Conservation (phyloP, 1,140 invertebrate genomes). For the Drosophila bifasciata region DNA sequence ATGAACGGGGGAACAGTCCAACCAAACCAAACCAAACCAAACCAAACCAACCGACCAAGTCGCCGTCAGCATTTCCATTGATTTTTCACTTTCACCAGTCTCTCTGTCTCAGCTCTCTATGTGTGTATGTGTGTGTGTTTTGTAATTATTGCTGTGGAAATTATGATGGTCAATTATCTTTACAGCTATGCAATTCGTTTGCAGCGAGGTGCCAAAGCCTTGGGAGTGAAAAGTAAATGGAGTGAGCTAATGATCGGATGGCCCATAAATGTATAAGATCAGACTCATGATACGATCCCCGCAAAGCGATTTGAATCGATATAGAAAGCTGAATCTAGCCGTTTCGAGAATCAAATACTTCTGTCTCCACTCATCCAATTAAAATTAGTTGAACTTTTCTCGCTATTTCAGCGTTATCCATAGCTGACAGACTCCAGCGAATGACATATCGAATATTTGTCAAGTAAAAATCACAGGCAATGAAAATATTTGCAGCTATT, state of each 20-base stretch:
- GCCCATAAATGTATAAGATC: not conserved
- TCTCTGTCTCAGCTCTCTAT: not conserved
- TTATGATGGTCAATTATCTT: conserved; percentile 68
- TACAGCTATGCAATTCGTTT: conserved; percentile 22
- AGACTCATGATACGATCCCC: not conserved
- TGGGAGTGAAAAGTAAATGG: conserved; percentile 5
- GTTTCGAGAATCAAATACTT: not conserved
- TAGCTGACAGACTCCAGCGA: conserved; percentile 8
- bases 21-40: too few relatives aligned
- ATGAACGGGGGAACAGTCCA: conserved; percentile 35
- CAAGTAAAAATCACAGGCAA: conserved; percentile 47
- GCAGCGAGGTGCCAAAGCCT: conserved; percentile 22
- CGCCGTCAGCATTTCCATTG: conserved; percentile 42
- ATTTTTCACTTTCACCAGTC: conserved; percentile 73
- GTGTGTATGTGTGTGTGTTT: conserved; percentile 26
- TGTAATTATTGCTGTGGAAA: conserved; percentile 59
- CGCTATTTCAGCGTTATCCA: conserved; percentile 30
- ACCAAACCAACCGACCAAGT: conserved; percentile 2
- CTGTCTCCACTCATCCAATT: conserved; percentile 16
- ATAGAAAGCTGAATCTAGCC: conserved; percentile 2
- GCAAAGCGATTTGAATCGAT: too few relatives aligned
- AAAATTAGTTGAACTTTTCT: conserved; percentile 24
- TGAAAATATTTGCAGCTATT: conserved; percentile 48
- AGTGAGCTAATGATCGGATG: conserved; percentile 12
- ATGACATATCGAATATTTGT: conserved; percentile 46